Percentiles rank a stretch among this genome's conserved stretches.
These are phyloP conservation scores for Dascillus cervinus DNA, from an alignment of 2,888 invertebrate genomes.

Conservation along the genomic window DNA sequence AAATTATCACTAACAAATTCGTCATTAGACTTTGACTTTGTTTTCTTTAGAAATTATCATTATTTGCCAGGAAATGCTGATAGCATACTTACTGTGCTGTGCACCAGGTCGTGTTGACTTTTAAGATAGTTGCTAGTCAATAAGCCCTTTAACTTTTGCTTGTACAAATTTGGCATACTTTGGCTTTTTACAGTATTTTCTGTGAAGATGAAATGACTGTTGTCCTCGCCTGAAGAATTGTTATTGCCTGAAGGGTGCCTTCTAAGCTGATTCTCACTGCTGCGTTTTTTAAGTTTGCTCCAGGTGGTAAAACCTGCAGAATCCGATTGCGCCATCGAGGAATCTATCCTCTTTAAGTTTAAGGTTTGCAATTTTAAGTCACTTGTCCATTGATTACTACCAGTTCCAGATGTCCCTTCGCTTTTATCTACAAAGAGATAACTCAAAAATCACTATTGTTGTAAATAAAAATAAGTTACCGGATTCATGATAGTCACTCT, in stretches of 20 bases:
- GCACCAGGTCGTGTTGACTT: constrained; percentile 46
- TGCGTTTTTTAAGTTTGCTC: constrained; percentile 75
- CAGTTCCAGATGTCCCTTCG: constrained; percentile 25
- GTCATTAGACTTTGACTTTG: too few relatives aligned
- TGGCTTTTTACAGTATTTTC: constrained; percentile 60
- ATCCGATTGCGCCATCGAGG: constrained; percentile 74
- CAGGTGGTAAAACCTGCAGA: constrained; percentile 77
- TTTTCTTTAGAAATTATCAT: too few relatives aligned
- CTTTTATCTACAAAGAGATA: constrained; percentile 32
- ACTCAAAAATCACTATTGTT: not conserved
- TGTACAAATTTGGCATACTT: constrained; percentile 69
- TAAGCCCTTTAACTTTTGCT: constrained; percentile 48
- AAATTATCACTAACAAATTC: constrained; percentile 1
- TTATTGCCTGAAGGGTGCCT: constrained; percentile 67
- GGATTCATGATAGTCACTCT: constrained; percentile 60
- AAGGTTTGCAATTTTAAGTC: constrained; percentile 26
- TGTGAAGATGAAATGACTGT: constrained; percentile 50
- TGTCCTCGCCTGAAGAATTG: constrained; percentile 47
- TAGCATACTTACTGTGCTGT: constrained; percentile 61
- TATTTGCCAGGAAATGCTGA: too few relatives aligned
- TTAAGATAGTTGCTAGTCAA: constrained; percentile 46
- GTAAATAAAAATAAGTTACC: constrained; percentile 22
- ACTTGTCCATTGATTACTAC: constrained; percentile 32
- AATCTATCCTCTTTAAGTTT: constrained; percentile 16
- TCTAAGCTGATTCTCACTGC: constrained; percentile 54